phyloP scores from a whole-genome alignment of 2,888 invertebrate genomes.

The Andrena bucephala region DNA sequence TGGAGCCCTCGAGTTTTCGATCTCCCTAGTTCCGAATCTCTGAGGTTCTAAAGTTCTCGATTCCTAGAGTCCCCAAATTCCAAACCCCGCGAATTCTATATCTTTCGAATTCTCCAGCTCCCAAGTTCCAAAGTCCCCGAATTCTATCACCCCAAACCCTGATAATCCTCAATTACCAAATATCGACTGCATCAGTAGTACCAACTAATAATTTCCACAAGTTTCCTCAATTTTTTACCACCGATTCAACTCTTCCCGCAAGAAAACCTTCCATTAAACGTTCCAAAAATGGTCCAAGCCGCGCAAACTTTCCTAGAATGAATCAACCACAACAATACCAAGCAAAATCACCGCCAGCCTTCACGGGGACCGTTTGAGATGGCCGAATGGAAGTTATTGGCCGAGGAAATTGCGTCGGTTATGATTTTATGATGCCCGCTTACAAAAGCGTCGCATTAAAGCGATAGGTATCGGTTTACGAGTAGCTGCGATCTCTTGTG shows the following conservation, averaged over 20 bases:
- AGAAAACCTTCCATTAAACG: background rate
- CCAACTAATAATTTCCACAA: background rate
- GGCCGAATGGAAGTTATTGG: slow-evolving; percentile 20
- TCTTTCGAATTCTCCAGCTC: background rate
- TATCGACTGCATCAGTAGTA: background rate
- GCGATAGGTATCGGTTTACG: slow-evolving; percentile 25
- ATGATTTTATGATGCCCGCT: slow-evolving; percentile 48
- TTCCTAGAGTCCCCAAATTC: background rate
- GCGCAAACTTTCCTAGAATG: background rate
- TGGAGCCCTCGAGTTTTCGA: no score
- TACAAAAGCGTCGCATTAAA: background rate
- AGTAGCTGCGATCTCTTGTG: background rate
- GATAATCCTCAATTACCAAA: background rate
- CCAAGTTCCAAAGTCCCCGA: background rate
- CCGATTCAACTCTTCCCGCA: background rate
- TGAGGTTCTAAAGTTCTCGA: no score
- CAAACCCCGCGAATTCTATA: background rate
- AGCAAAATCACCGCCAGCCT: slow-evolving; percentile 6
- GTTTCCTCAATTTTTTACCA: background rate
- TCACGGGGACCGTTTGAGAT: background rate
- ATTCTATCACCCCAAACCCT: background rate
- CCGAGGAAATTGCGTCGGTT: slow-evolving; percentile 32
- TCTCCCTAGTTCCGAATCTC: no score
- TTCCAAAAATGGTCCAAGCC: background rate
- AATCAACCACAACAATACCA: background rate